Evolutionary conservation across 1,140 invertebrate genomes (phyloP), one percentile per base, ranked within the genome.

Genomic region (Anoplophora glabripennis): DNA sequence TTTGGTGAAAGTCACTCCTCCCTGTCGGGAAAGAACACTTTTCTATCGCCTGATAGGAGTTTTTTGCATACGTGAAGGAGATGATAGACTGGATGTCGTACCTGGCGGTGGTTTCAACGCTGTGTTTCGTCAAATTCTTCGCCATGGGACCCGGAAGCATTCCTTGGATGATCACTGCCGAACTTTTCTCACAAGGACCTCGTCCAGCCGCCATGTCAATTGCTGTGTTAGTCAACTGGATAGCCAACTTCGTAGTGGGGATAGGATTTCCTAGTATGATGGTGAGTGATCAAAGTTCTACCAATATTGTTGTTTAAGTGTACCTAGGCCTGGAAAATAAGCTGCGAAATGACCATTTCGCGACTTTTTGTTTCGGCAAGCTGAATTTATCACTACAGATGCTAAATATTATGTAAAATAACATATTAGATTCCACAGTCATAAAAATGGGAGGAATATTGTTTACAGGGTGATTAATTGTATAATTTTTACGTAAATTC

Each of bases 161-260:
- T 71, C 96, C 97, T 0, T 99, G 96, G 96, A 90, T 99, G 86
- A 99, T 98, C 71, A 98, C 96, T 7, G 94, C 96, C 36, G 97
- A 99, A 77, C 82, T 99, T 38, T 99, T 99, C 80, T 93, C 94
- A 7, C 96, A 99, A 78, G 94, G 93, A 38, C 93, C 96, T 11
- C 81, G 96, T 64, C 93, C 96, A 21, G 93, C 94, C 56, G 97
- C 97, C 64, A 98, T 98, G 90, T 96, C 94, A 64, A 94, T 99
- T 65, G 94, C 96, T 17, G 95, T 98, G 17, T 84, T 98, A 64
- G 91, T 97, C 78, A 99, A 99, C 83, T 99, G 97, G 97, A 85
- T 94, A 73, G 93, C 94, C 70, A 99, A 98, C 80, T 98, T 98
- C 79, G 79, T 96, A 56, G 96, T 99, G 69, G 96, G 94, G 69